Evolutionary conservation across 2,797 vertebrate genomes (phyloP).

Genomic region (Scomberomorus guttatus): DNA sequence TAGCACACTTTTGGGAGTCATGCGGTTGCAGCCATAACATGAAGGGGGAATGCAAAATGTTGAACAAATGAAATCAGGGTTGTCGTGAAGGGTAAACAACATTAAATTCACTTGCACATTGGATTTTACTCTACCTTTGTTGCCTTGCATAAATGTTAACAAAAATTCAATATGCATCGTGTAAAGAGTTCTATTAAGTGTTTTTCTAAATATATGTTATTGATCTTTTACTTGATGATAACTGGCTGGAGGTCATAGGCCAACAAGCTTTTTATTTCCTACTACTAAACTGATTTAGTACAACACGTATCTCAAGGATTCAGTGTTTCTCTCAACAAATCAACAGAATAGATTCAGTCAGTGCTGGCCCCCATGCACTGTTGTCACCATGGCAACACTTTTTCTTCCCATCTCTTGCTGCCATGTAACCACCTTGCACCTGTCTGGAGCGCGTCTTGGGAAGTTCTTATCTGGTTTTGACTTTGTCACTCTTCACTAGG

Average conservation of each 20-base stretch:
- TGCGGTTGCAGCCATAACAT: constrained; percentile 10
- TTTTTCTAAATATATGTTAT: neutral
- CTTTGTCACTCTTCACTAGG: constrained; percentile 67
- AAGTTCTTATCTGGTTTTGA: constrained; percentile 60
- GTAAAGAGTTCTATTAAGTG: neutral
- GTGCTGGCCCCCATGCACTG: neutral
- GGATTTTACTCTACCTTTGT: neutral
- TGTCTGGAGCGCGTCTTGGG: constrained; percentile 42
- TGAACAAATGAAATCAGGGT: constrained; percentile 11
- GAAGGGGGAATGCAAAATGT: constrained; percentile 7
- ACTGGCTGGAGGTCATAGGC: neutral
- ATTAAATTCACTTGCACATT: neutral
- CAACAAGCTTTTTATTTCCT: neutral
- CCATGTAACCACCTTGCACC: constrained; percentile 59
- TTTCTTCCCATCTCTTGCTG: constrained; percentile 36
- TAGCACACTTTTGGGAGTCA: constrained; percentile 9
- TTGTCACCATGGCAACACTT: constrained; percentile 54
- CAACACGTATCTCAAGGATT: constrained; percentile 12
- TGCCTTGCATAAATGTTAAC: neutral
- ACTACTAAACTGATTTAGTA: neutral
- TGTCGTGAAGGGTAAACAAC: neutral
- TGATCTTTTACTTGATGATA: neutral
- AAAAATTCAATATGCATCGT: neutral
- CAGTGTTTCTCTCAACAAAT: constrained; percentile 27
- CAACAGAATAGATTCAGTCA: constrained; percentile 25